Evolutionary conservation across 2,797 vertebrate species (phyloP), one percentile per base, ranked within the genome.

Genomic region (Eleutherodactylus coqui): DNA sequence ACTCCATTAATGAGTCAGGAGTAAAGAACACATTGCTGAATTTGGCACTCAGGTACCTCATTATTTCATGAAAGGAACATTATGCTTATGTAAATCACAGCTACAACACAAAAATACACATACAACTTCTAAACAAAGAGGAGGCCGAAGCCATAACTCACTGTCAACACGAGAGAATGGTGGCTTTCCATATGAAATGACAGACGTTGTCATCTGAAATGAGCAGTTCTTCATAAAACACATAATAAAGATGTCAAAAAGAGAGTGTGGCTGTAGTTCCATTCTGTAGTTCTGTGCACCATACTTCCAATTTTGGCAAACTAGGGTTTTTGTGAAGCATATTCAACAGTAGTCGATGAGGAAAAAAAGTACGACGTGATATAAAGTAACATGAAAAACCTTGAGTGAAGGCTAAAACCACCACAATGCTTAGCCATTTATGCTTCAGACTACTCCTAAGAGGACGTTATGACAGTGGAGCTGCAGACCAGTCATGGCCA

Each of bases 1-100:
- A 76, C 38, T 69, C 58, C 73, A 67, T 84, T 84, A 84, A 84
- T 77, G 41, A 77, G 41, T 67, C 36, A 62, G 51, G 83, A 49
- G 49, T 76, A 43, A 73, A 55, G 36, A 58, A 75, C 58, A 27
- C 82, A 62, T 84, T 62, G 76, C 27, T 29, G 67, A 32, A 41
- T 38, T 55, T 82, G 79, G 60, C 67, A 47, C 64, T 45, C 17
- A 64, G 53, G 41, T 75, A 62, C 51, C 58, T 83, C 53, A 83
- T 75, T 75, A 75, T 75, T 83, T 75, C 69, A 83, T 75, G 49
- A 83, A 75, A 73, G n/a, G 49, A 53, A 45, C 51, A 73, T 36
- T 24, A 32, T 78, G 51, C 21, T 72, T 41, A 72, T 41, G 69
- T 41, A 72, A 72, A 72, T 72, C 19, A 13, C 10, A 21, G 41